phyloP scores from a whole-genome alignment of 2,113 vertebrate genomes.

The Sinosuthora webbiana region DNA sequence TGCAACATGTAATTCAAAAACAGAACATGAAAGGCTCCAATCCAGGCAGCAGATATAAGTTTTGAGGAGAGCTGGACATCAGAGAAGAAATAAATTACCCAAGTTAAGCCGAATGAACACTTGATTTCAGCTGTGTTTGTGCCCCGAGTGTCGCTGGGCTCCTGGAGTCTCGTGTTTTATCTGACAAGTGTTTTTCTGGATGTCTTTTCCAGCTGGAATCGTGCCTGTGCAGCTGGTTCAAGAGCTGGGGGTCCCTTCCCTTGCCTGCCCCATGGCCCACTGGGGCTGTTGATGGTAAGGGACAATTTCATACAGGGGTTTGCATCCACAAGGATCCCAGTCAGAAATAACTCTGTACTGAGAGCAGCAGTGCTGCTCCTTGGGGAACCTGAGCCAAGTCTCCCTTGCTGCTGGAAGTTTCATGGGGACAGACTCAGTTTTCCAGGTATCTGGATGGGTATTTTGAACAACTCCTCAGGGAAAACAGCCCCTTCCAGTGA shows the following conservation, averaged over 20 bases:
- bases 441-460: rapidly evolving
- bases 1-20: slow-evolving; percentile 47
- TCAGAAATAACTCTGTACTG: rapidly evolving
- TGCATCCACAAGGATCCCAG: rapidly evolving
- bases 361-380: not conserved
- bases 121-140: not conserved
- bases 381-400: rapidly evolving
- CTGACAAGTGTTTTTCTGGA: rapidly evolving
- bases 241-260: not conserved
- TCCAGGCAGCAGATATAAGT: not conserved
- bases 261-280: rapidly evolving
- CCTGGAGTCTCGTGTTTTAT: rapidly evolving
- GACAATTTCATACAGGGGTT: rapidly evolving
- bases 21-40: slow-evolving; percentile 49
- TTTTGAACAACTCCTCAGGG: not conserved
- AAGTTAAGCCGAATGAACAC: not conserved
- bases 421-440: not conserved
- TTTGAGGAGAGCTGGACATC: slow-evolving; percentile 14
- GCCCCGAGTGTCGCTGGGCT: rapidly evolving
- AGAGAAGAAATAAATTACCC: not conserved
- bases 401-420: too few relatives aligned
- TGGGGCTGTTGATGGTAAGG: rapidly evolving
- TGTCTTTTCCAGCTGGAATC: not conserved
- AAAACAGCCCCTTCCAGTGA: not conserved
- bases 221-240: not conserved